Percentiles rank a stretch among this genome's conserved stretches.
These are phyloP conservation scores for Microtus montanus DNA, from an alignment of 2,113 vertebrate genomes.

Conservation along the genomic window DNA sequence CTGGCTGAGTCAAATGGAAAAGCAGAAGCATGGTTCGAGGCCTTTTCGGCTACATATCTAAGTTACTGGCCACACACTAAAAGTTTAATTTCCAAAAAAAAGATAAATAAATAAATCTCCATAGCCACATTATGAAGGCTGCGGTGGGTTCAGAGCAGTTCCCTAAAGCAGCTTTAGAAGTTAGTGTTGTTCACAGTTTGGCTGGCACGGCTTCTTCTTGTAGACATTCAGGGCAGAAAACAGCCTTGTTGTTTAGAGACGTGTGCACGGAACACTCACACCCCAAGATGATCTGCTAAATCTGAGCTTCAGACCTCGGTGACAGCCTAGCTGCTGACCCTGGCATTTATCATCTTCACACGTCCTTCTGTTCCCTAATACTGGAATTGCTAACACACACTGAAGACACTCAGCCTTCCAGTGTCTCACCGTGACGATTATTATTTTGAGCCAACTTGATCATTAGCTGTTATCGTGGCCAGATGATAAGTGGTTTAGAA, in stretches of 20 bases:
- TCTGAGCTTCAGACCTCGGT: background rate
- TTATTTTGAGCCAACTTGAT: background rate
- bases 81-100: background rate
- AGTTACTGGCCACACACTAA: conserved; percentile 3
- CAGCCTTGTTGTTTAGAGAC: background rate
- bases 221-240: background rate
- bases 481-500: background rate
- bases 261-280: accelerated
- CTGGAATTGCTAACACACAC: background rate
- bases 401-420: background rate
- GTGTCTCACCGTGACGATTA: background rate
- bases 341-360: background rate
- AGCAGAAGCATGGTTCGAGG: background rate
- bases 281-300: background rate
- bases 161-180: background rate
- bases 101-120: background rate
- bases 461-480: conserved; percentile 19
- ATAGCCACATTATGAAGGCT: background rate
- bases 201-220: background rate
- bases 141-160: background rate
- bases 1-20: background rate
- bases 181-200: background rate
- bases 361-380: background rate
- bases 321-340: conserved; percentile 16
- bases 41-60: background rate